These are phyloP conservation scores for Sinhomidia bicolor DNA, from an alignment of 2,888 invertebrate species.

Conservation along the genomic window DNA sequence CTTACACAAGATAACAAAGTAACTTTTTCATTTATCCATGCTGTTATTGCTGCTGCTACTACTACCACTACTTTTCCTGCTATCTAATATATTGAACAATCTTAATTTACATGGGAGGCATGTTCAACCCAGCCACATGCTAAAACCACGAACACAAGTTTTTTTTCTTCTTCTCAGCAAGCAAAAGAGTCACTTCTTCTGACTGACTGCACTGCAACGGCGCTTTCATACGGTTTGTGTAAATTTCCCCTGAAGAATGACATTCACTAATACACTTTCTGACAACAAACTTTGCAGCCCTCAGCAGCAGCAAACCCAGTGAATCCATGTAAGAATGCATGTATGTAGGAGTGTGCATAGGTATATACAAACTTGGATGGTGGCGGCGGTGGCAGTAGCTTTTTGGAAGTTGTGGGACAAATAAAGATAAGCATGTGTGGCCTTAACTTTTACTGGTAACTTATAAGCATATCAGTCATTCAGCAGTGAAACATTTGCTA, in stretches of 20 bases:
- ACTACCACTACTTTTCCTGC: too few species aligned
- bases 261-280: slow-evolving; percentile 28
- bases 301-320: not conserved
- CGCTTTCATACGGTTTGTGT: not conserved
- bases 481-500: slow-evolving; percentile 16
- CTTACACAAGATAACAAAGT: slow-evolving; percentile 18
- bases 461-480: slow-evolving; percentile 29
- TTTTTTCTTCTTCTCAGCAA: not conserved
- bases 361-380: too few species aligned
- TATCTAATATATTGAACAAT: slow-evolving; percentile 39
- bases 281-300: not conserved
- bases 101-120: slow-evolving; percentile 30
- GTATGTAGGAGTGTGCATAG: too few species aligned
- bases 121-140: not conserved
- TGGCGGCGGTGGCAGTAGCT: not conserved
- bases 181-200: not conserved
- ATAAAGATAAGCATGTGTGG: slow-evolving; percentile 43
- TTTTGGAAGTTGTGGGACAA: slow-evolving; percentile 8
- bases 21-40: too few species aligned
- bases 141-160: not conserved
- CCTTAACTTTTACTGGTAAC: not conserved
- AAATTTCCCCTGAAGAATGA: not conserved
- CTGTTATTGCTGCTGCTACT: too few species aligned
- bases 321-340: not conserved
- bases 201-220: slow-evolving; percentile 20